Conservation (phyloP, 2,113 vertebrate species). For the Eulemur macaco region DNA sequence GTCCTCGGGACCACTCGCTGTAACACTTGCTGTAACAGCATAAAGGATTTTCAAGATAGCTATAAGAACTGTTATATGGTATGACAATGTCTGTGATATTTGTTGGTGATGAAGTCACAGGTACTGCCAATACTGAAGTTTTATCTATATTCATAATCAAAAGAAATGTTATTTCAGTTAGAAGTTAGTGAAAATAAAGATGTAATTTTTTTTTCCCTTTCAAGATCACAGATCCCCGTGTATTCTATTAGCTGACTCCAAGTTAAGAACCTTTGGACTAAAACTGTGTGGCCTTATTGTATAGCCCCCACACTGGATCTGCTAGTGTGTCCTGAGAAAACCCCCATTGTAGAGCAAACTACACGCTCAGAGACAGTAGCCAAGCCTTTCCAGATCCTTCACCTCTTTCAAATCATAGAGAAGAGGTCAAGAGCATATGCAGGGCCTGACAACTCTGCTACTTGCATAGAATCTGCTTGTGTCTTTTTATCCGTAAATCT, state of each 20-base stretch:
- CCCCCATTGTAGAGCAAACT: neutral
- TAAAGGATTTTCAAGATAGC: neutral
- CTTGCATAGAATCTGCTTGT: neutral
- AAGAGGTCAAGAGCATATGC: neutral
- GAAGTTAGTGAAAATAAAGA: neutral
- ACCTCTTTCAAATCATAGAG: neutral
- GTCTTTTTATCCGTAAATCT: neutral
- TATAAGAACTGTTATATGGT: neutral
- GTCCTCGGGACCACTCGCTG: no score
- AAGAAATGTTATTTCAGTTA: constrained; percentile 19
- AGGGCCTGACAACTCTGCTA: neutral
- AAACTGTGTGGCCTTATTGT: neutral
- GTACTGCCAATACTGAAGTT: neutral
- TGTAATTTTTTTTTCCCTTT: neutral
- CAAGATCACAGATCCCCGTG: neutral
- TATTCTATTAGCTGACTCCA: neutral
- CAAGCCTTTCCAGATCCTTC: neutral
- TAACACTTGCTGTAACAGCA: neutral
- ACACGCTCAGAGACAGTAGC: neutral
- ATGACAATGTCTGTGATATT: neutral
- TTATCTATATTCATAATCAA: neutral
- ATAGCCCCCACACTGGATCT: neutral
- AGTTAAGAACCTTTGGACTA: neutral
- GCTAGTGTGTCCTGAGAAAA: neutral
- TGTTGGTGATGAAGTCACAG: neutral